phyloP scores from a whole-genome alignment of 2,888 invertebrate genomes.

The Blastobasis adustella region DNA sequence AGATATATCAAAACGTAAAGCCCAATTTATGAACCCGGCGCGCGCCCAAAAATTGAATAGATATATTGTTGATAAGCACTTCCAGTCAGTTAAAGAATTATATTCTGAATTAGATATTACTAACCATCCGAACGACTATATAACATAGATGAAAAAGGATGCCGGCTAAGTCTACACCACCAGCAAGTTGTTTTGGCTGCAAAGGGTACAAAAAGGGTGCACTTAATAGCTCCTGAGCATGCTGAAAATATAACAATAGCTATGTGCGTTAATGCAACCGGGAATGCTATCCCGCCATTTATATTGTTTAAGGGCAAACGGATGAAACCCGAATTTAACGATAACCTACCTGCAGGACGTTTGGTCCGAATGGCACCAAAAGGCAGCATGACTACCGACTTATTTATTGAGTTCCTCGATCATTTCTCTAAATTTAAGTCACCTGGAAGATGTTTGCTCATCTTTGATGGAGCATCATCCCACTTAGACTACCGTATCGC shows the following conservation, averaged over 20 bases:
- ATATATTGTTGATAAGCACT: background rate
- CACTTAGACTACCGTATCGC: constrained; percentile 10
- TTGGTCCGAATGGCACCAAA: constrained; percentile 14
- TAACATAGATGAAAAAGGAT: constrained; percentile 6
- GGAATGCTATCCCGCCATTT: constrained; percentile 9
- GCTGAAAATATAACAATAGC: constrained; percentile 12
- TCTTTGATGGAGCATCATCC: constrained; percentile 12
- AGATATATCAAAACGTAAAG: constrained; percentile 7
- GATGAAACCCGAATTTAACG: constrained; percentile 9
- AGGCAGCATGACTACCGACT: constrained; percentile 11
- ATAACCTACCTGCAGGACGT: constrained; percentile 13
- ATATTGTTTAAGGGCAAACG: constrained; percentile 11
- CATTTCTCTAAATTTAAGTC: constrained; percentile 10
- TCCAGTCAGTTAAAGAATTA: background rate
- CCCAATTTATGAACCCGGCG: constrained; percentile 13
- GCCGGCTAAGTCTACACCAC: constrained; percentile 1
- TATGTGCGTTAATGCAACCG: constrained; percentile 9
- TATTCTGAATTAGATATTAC: background rate
- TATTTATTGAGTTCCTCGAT: constrained; percentile 8
- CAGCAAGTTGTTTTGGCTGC: constrained; percentile 1
- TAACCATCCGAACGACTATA: background rate
- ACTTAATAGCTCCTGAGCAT: constrained; percentile 10
- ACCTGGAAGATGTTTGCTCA: constrained; percentile 10
- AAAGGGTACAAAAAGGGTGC: constrained; percentile 6
- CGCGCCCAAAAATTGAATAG: background rate